Evolutionary conservation across 2,888 invertebrate species (phyloP), one percentile per base, ranked within the genome.

Genomic region (Drosophila kanekoi): DNA sequence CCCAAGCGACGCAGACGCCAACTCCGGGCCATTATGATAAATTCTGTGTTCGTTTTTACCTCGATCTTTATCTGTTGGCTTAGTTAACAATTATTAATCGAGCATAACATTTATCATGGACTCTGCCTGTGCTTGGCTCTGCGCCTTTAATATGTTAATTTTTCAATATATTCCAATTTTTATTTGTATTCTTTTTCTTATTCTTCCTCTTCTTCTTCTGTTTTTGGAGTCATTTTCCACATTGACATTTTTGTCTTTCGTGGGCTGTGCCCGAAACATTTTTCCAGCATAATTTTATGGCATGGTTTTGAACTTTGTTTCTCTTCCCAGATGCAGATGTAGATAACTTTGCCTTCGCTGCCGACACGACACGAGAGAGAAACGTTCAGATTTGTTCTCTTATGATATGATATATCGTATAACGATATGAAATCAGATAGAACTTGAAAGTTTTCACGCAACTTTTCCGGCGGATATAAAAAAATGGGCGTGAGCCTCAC

Each of bases 31-130:
- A 61, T 73, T 76, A 72, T 79, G 77, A 73, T 77, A 78, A 75
- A 69, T 63, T 51, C 47, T 52, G 20, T 49, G 40, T 51, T 61
- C 49, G 47, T 58, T 48, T 54, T 33, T 77, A 61, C 62, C 71
- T 75, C 69, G 76, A 76, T 79, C 71, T 74, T 72, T 72, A 81
- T 81, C 85, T 72, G 48, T 60, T 77, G 79, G 75, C 82, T 80
- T 79, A 84, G 86, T 89, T 89, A 87, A 84, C 86, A 86, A 89
- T 86, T 86, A 89, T 89, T 86, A 87, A 89, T 86, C 79, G 86
- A 68, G 84, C 87, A 84, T 87, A 87, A 89, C 89, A 86, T 86
- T 81, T 89, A 81, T 86, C 84, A 81, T 81, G 75, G 62, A 48
- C 73, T 64, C 14, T 14, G 9, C 20, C 58, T 77, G 56, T 59